A percentile compares a stretch with the other conserved stretches of the same genome.
Evolutionary conservation across 1,140 invertebrate genomes (phyloP).

Genomic region (Laodelphax striatellus): DNA sequence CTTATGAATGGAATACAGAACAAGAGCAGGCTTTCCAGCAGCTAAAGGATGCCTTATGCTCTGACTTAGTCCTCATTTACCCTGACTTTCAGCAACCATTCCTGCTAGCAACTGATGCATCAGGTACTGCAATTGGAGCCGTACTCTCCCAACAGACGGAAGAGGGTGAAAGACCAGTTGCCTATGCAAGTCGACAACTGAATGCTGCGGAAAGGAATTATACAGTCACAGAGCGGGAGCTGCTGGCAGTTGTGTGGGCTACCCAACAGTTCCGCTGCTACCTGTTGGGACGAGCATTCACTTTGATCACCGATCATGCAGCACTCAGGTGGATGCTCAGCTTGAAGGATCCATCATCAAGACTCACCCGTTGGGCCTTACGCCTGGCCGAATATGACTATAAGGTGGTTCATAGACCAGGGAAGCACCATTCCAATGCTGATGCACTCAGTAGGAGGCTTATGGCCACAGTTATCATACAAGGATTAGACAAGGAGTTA

Average conservation of each 20-base stretch:
- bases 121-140: slow-evolving; percentile 21
- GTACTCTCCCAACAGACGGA: slow-evolving; percentile 25
- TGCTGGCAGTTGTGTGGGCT: slow-evolving; percentile 32
- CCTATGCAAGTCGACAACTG: slow-evolving; percentile 31
- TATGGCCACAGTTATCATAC: too few relatives aligned
- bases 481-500: too few relatives aligned
- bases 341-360: slow-evolving; percentile 33
- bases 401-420: slow-evolving; percentile 32
- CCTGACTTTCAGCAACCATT: not conserved
- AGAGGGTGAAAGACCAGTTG: slow-evolving; percentile 28
- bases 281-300: slow-evolving; percentile 34
- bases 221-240: slow-evolving; percentile 31
- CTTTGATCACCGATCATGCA: slow-evolving; percentile 38
- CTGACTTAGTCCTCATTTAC: not conserved
- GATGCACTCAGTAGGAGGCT: slow-evolving; percentile 6
- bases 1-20: not conserved
- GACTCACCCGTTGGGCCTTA: slow-evolving; percentile 37
- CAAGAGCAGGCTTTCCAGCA: slow-evolving; percentile 1
- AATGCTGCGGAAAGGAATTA: slow-evolving; percentile 33
- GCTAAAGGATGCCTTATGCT: not conserved
- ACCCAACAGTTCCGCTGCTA: slow-evolving; percentile 35
- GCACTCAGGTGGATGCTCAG: slow-evolving; percentile 31
- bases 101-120: not conserved
- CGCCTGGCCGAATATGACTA: slow-evolving; percentile 36
- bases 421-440: slow-evolving; percentile 27